Conservation (phyloP, 1,140 invertebrate species). For the Eciton burchellii region DNA sequence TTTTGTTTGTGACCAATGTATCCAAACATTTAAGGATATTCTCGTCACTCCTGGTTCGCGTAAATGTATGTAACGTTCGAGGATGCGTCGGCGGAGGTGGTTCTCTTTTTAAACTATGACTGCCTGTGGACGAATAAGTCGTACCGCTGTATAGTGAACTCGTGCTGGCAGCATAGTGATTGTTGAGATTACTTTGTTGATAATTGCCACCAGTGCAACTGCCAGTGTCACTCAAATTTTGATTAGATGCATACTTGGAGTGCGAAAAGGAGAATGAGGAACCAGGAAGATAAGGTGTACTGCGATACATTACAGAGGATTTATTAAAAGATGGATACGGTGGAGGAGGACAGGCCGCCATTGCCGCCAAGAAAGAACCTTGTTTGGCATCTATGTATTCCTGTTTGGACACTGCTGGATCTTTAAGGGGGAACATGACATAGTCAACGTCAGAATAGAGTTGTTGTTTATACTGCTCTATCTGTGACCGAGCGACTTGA, state of each 20-base stretch:
- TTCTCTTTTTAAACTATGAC: slow-evolving; percentile 85
- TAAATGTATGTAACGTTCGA: slow-evolving; percentile 85
- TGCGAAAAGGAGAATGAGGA: slow-evolving; percentile 87
- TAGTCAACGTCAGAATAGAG: slow-evolving; percentile 95
- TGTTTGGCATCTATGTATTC: slow-evolving; percentile 95
- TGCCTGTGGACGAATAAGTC: slow-evolving; percentile 84
- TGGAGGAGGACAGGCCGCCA: slow-evolving; percentile 87
- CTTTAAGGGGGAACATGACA: slow-evolving; percentile 95
- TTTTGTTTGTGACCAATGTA: slow-evolving; percentile 75
- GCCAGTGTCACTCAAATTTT: slow-evolving; percentile 88
- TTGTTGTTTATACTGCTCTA: slow-evolving; percentile 94
- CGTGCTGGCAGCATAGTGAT: slow-evolving; percentile 83
- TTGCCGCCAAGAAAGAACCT: slow-evolving; percentile 88
- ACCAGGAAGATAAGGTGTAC: slow-evolving; percentile 91
- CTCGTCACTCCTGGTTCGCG: slow-evolving; percentile 91
- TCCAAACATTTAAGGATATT: slow-evolving; percentile 91
- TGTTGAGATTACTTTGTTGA: slow-evolving; percentile 78
- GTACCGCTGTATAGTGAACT: slow-evolving; percentile 85
- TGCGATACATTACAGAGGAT: slow-evolving; percentile 91
- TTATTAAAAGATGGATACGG: slow-evolving; percentile 87
- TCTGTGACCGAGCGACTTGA: slow-evolving; percentile 91
- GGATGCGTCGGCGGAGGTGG: slow-evolving; percentile 86
- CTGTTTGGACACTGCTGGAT: slow-evolving; percentile 94
- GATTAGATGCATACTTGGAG: slow-evolving; percentile 90
- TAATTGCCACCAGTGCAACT: slow-evolving; percentile 69